Percentiles rank a stretch among this genome's conserved stretches.
phyloP scores from a whole-genome alignment of 2,797 vertebrate genomes.

The Remorina albescens region DNA sequence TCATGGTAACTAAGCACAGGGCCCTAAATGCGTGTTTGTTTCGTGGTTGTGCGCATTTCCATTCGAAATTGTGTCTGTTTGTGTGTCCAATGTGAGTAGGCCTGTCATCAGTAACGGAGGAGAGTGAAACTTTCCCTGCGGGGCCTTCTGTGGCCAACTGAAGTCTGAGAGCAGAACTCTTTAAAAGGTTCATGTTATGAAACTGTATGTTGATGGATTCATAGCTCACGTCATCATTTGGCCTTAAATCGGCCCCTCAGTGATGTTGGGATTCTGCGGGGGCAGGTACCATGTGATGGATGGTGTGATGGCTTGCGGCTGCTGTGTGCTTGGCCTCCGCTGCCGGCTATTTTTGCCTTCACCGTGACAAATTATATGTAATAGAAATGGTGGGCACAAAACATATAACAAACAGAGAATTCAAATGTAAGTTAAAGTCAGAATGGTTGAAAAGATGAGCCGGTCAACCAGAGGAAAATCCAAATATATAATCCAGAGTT shows the following conservation, averaged over 20 bases:
- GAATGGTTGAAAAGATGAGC: not conserved
- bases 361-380: constrained; percentile 6
- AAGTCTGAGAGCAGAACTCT: not conserved
- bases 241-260: not conserved
- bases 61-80: not conserved
- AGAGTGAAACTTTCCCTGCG: constrained; percentile 8
- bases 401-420: not conserved
- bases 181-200: not conserved
- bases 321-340: not conserved
- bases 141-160: not conserved
- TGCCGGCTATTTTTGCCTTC: not conserved
- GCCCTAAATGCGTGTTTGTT: constrained; percentile 12
- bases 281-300: constrained; percentile 2
- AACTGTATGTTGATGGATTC: not conserved
- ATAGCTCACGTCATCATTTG: not conserved
- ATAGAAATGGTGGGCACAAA: not conserved
- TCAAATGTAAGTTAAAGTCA: not conserved
- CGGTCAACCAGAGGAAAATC: no score
- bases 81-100: constrained; percentile 31
- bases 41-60: no score
- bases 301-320: not conserved
- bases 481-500: no score
- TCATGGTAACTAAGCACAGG: constrained; percentile 61
- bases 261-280: not conserved
- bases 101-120: constrained; percentile 19